Base-by-base conservation (phyloP, 1,140 invertebrate species). In the Latrodectus geometricus region DNA sequence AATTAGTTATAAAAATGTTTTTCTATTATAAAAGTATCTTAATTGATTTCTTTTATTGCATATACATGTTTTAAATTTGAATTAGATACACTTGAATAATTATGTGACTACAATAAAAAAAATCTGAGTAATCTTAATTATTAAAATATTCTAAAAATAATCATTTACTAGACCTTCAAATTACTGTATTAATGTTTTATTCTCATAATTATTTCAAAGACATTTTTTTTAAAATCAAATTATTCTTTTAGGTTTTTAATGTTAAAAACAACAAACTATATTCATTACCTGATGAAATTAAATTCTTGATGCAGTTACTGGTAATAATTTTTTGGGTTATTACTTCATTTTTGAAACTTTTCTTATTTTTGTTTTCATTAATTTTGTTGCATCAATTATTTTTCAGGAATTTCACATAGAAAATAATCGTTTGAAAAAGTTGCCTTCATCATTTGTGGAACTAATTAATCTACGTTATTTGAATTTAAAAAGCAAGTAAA, bases 401-500 rank as follows among this genome's bases (percentile, higher is more conserved):
- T 35, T 74, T 12, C 35, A 74, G 72, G 72, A 49, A 49, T 80
- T 56, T 11, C 23, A 80, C 68, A 17, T 80, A 8, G 74, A 78
- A 74, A 73, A 72, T 35, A 86, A 79, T 21, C 61, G 49, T 9
- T 23, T 75, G 20, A 84, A 84, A 49, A 76, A 76, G 35, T 68
- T 75, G 5, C 73, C 72, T 14, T 11, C 17, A 56, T 23, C 82
- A 14, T 76, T 76, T 76, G 73, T 35, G 49, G 54, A 72, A 21
- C 35, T 76, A 54, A 11, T 17, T 49, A 76, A 35, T 35, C 15
- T 76, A 54, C 21, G 73, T 21, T 23, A 61, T 50, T 69, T 76
- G 61, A 76, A 76, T 76, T 84, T 75, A 23, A 76, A 76, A 76
- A 84, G 72, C 76, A 76, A 50, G 9, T 69, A 23, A 56, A 17